These are phyloP conservation scores for Drosophila orosa DNA, from an alignment of 1,140 invertebrate species.

Conservation along the genomic window DNA sequence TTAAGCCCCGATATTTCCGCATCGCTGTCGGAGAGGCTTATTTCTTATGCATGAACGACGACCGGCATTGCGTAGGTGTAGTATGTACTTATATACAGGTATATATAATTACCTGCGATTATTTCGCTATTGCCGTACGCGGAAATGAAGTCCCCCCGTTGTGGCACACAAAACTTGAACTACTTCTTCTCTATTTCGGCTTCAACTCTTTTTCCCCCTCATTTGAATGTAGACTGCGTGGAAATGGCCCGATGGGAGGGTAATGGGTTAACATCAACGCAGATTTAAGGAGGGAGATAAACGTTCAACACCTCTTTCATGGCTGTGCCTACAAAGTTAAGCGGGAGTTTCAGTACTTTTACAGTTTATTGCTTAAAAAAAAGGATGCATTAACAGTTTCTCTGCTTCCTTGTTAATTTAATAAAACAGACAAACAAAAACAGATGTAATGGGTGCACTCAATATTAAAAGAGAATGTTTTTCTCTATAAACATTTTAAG, in stretches of 20 bases:
- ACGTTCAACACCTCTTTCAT: conserved; percentile 2
- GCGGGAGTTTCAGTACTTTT: background rate
- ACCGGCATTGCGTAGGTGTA: conserved; percentile 43
- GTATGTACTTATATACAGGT: conserved; percentile 5
- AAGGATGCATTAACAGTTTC: too few species aligned
- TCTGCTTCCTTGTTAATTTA: too few species aligned
- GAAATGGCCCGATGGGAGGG: conserved; percentile 1
- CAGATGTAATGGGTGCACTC: too few species aligned
- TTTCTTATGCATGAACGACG: conserved; percentile 41
- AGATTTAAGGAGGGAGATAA: conserved; percentile 11
- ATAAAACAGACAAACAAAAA: too few species aligned
- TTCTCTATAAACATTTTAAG: too few species aligned
- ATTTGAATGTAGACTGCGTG: conserved; percentile 30
- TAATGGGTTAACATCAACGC: conserved; percentile 11
- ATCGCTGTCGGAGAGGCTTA: conserved; percentile 25
- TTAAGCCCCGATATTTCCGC: conserved; percentile 39
- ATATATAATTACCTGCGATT: conserved; percentile 46
- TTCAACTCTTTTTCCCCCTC: conserved; percentile 8
- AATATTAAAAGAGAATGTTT: too few species aligned
- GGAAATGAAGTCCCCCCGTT: conserved; percentile 32
- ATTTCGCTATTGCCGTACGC: conserved; percentile 29
- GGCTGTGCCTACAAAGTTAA: background rate
- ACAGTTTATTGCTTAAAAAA: too few species aligned
- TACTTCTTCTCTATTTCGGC: conserved; percentile 26
- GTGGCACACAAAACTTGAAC: conserved; percentile 51